Percentiles rank a stretch among this genome's conserved stretches.
These are phyloP conservation scores for Heliothis peltigera DNA, from an alignment of 2,888 invertebrate genomes.

Conservation along the genomic window DNA sequence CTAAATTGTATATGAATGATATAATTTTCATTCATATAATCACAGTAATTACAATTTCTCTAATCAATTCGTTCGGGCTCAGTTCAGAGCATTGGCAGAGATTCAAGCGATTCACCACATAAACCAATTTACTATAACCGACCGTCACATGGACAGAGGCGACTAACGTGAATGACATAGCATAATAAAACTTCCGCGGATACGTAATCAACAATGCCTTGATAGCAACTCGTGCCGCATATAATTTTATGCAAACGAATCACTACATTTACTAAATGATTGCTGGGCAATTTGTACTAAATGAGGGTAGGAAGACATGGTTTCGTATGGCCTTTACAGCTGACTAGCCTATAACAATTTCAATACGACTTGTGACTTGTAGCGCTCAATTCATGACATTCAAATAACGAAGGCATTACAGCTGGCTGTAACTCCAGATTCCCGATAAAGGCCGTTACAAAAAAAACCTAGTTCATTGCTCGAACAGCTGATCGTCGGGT, in stretches of 20 bases:
- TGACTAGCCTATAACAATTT: neutral
- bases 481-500: constrained; percentile 66
- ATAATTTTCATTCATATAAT: constrained; percentile 50
- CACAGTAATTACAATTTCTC: constrained; percentile 49
- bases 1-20: constrained; percentile 39
- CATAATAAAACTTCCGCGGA: constrained; percentile 74
- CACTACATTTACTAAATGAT: constrained; percentile 46
- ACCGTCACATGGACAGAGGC: constrained; percentile 53
- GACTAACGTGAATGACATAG: constrained; percentile 72
- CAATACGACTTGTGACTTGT: no score
- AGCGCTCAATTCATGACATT: no score
- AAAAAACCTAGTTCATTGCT: constrained; percentile 53
- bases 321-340: neutral
- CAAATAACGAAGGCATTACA: constrained; percentile 18
- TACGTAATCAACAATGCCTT: constrained; percentile 69
- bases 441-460: constrained; percentile 50
- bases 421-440: constrained; percentile 26
- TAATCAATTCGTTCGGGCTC: constrained; percentile 50
- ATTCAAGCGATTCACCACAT: constrained; percentile 59
- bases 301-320: constrained; percentile 8
- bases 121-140: constrained; percentile 57
- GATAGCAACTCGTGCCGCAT: constrained; percentile 66
- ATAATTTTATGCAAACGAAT: constrained; percentile 65
- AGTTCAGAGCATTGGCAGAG: constrained; percentile 57
- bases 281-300: constrained; percentile 30